phyloP scores from a whole-genome alignment of 2,113 vertebrate genomes.

The Ochotona curzoniae region DNA sequence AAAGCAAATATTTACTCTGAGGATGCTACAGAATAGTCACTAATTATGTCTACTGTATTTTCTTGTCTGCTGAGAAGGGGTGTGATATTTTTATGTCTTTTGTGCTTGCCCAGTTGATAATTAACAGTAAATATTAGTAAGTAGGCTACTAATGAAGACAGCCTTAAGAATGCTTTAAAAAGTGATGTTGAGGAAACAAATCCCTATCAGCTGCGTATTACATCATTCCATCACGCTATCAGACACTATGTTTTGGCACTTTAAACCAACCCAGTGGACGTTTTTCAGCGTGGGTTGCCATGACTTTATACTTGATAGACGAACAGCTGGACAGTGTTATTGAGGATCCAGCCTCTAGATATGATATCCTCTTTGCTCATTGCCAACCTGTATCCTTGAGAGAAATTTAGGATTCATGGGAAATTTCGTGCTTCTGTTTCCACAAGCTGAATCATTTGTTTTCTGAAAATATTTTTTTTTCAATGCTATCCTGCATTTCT shows the following conservation, averaged over 20 bases:
- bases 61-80: background rate
- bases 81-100: background rate
- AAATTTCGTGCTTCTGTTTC: background rate
- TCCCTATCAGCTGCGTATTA: background rate
- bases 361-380: background rate
- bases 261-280: background rate
- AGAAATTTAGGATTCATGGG: background rate
- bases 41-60: constrained; percentile 72
- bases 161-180: background rate
- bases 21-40: constrained; percentile 60
- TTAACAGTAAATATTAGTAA: background rate
- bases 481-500: background rate
- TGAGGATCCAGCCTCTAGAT: background rate
- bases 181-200: background rate
- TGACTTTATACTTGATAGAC: background rate
- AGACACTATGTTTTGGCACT: background rate
- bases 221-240: background rate
- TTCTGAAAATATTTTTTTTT: background rate
- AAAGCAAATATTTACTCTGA: constrained; percentile 80
- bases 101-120: background rate
- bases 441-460: background rate
- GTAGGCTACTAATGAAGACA: background rate
- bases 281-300: background rate
- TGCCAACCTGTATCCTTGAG: background rate
- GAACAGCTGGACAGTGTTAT: background rate